These are phyloP conservation scores for Nycticebus coucang DNA, from an alignment of 2,113 vertebrate genomes.

Conservation along the genomic window DNA sequence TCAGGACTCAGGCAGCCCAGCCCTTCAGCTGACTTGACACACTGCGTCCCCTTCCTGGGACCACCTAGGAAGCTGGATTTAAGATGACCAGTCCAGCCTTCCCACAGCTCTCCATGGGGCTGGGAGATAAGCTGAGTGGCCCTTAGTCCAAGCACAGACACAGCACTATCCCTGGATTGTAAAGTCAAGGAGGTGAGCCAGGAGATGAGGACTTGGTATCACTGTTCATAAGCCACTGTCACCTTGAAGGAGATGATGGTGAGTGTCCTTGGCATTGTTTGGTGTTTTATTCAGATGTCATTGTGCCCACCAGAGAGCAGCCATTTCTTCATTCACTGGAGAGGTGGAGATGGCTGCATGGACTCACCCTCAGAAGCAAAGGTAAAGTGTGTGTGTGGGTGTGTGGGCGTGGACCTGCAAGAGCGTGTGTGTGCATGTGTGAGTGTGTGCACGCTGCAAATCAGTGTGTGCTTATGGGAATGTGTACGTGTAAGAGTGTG, in stretches of 20 bases:
- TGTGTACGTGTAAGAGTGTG: neutral
- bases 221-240: conserved; percentile 39
- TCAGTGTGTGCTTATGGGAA: no score
- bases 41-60: conserved; percentile 90
- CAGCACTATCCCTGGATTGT: conserved; percentile 82
- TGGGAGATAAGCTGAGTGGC: conserved; percentile 85
- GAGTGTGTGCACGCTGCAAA: no score
- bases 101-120: conserved; percentile 86
- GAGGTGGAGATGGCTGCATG: neutral
- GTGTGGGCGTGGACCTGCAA: neutral
- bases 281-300: conserved; percentile 60
- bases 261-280: conserved; percentile 3
- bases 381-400: neutral
- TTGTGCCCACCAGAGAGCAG: neutral
- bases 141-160: conserved; percentile 84
- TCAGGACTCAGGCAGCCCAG: conserved; percentile 84
- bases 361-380: conserved; percentile 42
- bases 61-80: conserved; percentile 91
- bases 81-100: conserved; percentile 84
- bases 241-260: conserved; percentile 80
- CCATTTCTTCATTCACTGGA: conserved; percentile 59
- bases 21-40: conserved; percentile 91
- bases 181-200: conserved; percentile 28
- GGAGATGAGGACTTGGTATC: neutral
- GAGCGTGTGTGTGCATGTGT: neutral